phyloP scores from a whole-genome alignment of 2,888 invertebrate species.

The Lycophotia porphyrea region DNA sequence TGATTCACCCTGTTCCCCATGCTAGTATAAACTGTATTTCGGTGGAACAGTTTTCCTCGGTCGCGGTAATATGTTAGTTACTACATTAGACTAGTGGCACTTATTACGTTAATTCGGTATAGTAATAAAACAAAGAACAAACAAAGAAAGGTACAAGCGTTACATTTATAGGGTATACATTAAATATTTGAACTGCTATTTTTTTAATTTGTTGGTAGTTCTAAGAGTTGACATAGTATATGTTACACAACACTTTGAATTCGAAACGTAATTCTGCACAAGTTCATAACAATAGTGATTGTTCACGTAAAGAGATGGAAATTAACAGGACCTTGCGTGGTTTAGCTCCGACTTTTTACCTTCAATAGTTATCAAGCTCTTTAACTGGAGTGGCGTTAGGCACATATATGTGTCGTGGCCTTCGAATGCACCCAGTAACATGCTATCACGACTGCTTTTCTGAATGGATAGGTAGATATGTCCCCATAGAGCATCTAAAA shows the following conservation, averaged over 20 bases:
- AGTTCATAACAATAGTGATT: background rate
- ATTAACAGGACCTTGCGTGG: slow-evolving; percentile 36
- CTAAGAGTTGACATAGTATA: too few species aligned
- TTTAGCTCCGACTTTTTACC: slow-evolving; percentile 15
- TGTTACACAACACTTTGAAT: background rate
- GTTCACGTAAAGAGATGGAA: slow-evolving; percentile 39
- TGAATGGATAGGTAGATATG: background rate
- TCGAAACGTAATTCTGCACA: slow-evolving; percentile 16
- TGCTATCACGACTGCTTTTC: background rate
- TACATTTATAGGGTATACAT: too few species aligned
- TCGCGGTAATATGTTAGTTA: too few species aligned
- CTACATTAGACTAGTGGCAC: too few species aligned
- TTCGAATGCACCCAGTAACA: background rate
- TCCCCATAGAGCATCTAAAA: background rate
- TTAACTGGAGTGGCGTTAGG: slow-evolving; percentile 24
- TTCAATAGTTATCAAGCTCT: slow-evolving; percentile 40
- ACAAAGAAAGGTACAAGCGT: too few species aligned
- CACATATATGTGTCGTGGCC: slow-evolving; percentile 6
- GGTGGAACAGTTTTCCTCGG: too few species aligned
- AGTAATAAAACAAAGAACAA: too few species aligned
- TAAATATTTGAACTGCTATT: too few species aligned
- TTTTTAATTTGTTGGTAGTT: too few species aligned
- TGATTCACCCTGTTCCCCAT: too few species aligned
- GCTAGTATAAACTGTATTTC: too few species aligned
- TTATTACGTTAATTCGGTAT: too few species aligned